Percentiles rank a stretch among this genome's conserved stretches.
Evolutionary conservation across 2,888 invertebrate species (phyloP).

Genomic region (Eurois occulta): DNA sequence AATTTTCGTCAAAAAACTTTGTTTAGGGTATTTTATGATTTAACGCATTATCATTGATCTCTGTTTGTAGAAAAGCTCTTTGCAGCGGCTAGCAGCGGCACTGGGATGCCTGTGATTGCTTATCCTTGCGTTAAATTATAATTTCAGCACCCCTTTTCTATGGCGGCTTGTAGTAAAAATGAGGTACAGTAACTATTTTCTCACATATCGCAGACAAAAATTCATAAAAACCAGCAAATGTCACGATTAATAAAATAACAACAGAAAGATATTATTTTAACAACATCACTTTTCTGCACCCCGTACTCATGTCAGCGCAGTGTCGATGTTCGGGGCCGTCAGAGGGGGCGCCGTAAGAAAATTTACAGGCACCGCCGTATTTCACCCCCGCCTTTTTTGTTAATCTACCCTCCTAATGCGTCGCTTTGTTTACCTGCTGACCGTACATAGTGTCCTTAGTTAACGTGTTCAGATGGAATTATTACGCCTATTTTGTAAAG

Average conservation of each 20-base stretch:
- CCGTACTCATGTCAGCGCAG: slow-evolving; percentile 84
- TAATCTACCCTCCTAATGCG: slow-evolving; percentile 90
- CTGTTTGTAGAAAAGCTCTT: background rate
- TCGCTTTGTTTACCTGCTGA: slow-evolving; percentile 90
- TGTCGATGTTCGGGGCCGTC: slow-evolving; percentile 87
- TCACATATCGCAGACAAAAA: background rate
- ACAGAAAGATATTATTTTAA: slow-evolving; percentile 7
- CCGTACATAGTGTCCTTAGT: slow-evolving; percentile 80
- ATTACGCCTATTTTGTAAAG: slow-evolving; percentile 53
- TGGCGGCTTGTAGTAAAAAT: background rate
- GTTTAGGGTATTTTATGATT: background rate
- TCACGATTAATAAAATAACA: background rate
- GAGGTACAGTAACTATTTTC: background rate
- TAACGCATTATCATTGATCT: background rate
- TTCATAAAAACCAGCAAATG: background rate
- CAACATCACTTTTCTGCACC: slow-evolving; percentile 68
- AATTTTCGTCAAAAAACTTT: background rate
- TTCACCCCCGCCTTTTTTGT: slow-evolving; percentile 87
- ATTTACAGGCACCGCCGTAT: slow-evolving; percentile 90
- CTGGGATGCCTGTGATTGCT: background rate
- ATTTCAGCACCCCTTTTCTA: background rate
- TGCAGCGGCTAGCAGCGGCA: background rate
- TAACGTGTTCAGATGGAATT: slow-evolving; percentile 67
- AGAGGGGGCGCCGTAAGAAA: slow-evolving; percentile 88
- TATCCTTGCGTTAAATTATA: background rate